These are phyloP conservation scores for Chaenogobius annularis DNA, from an alignment of 2,113 vertebrate genomes.

Conservation along the genomic window DNA sequence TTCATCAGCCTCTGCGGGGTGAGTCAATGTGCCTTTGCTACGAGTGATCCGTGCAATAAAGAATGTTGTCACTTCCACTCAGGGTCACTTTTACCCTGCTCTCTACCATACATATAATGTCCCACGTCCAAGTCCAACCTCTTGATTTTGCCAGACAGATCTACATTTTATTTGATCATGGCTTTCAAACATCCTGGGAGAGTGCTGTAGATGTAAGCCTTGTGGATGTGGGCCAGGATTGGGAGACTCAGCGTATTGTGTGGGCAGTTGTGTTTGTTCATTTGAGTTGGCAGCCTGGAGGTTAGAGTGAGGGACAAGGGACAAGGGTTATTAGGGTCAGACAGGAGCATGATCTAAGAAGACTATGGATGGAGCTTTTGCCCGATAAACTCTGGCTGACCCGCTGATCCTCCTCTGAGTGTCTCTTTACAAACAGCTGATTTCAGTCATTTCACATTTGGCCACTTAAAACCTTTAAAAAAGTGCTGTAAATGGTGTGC, in stretches of 20 bases:
- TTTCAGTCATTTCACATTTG: constrained; percentile 49
- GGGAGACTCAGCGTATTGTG: constrained; percentile 61
- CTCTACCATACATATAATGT: constrained; percentile 26
- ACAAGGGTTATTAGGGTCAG: constrained; percentile 73
- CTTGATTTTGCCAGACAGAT: not conserved
- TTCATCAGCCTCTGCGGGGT: constrained; percentile 59
- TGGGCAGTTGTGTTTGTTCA: constrained; percentile 48
- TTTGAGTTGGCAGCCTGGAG: constrained; percentile 54
- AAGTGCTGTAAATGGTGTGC: constrained; percentile 40
- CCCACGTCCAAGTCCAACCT: constrained; percentile 13
- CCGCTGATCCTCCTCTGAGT: constrained; percentile 47
- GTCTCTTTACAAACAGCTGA: constrained; percentile 59
- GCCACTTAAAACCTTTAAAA: constrained; percentile 45
- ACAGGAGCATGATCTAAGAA: constrained; percentile 51
- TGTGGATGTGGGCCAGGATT: constrained; percentile 32
- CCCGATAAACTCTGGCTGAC: constrained; percentile 55
- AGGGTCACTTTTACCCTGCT: constrained; percentile 48
- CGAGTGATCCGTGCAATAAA: constrained; percentile 62
- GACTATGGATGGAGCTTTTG: constrained; percentile 57
- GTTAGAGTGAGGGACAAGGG: constrained; percentile 56
- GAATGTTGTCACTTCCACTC: constrained; percentile 62
- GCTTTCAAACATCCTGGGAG: not conserved
- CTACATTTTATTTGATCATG: not conserved
- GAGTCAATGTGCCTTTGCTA: constrained; percentile 68
- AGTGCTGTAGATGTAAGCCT: constrained; percentile 32